These are phyloP conservation scores for Mya arenaria DNA, from an alignment of 1,140 invertebrate species.

Conservation along the genomic window DNA sequence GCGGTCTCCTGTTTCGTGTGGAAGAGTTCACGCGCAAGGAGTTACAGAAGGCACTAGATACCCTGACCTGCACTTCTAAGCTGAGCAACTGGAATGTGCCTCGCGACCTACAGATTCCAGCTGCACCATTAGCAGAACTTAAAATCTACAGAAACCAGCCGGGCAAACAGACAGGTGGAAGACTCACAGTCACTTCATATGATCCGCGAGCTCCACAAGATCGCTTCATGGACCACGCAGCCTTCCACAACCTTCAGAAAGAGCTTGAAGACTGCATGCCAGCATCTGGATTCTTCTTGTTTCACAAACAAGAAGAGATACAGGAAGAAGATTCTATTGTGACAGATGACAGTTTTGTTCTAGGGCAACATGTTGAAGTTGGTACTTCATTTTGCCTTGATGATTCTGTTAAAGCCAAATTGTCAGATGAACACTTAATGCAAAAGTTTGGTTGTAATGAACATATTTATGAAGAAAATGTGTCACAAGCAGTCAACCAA, in stretches of 20 bases:
- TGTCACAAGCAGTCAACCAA: background rate
- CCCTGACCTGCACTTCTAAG: background rate
- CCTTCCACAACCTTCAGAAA: background rate
- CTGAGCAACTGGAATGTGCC: background rate
- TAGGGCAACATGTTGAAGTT: background rate
- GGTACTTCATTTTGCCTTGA: background rate
- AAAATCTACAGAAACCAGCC: background rate
- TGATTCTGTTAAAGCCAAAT: background rate
- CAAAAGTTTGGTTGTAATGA: background rate
- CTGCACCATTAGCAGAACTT: background rate
- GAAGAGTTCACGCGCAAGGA: background rate
- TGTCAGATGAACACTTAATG: background rate
- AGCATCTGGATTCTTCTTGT: conserved; percentile 5
- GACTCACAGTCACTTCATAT: background rate
- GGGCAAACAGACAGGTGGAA: background rate
- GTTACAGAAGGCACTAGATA: background rate
- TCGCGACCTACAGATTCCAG: background rate
- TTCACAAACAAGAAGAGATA: background rate
- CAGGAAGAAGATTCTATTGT: too few relatives aligned
- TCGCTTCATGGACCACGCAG: background rate
- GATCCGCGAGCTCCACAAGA: conserved; percentile 2
- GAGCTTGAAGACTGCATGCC: background rate
- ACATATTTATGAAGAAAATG: background rate
- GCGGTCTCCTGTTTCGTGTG: background rate
- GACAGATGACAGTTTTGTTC: background rate